These are phyloP conservation scores for Chrysolina oricalcia DNA, from an alignment of 2,888 invertebrate genomes.

Conservation along the genomic window DNA sequence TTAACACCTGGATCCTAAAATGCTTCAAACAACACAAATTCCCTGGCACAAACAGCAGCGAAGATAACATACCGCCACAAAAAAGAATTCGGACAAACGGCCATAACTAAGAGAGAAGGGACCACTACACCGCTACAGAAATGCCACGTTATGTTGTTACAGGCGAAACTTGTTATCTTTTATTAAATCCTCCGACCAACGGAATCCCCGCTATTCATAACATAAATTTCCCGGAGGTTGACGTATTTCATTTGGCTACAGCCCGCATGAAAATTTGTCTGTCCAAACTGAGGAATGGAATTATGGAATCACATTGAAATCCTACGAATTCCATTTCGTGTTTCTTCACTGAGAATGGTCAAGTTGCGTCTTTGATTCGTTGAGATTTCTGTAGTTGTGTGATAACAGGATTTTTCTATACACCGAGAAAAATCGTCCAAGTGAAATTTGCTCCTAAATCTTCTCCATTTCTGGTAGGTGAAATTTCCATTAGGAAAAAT, in stretches of 20 bases:
- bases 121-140: neutral
- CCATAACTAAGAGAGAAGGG: neutral
- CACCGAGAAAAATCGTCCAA: too few relatives aligned
- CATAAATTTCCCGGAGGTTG: conserved; percentile 28
- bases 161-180: conserved; percentile 18
- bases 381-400: neutral
- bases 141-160: conserved; percentile 15
- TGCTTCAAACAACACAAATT: too few relatives aligned
- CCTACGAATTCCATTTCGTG: neutral
- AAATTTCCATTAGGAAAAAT: too few relatives aligned
- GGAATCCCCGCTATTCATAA: conserved; percentile 10
- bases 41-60: neutral
- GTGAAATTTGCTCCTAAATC: too few relatives aligned
- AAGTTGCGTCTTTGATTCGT: neutral
- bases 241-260: conserved; percentile 28
- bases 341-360: neutral
- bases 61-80: neutral
- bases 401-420: too few relatives aligned
- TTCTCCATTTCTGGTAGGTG: too few relatives aligned
- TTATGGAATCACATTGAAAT: conserved; percentile 3
- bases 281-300: conserved; percentile 33
- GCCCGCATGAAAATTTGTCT: conserved; percentile 27
- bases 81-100: neutral
- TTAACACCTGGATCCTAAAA: too few relatives aligned
- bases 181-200: conserved; percentile 26